Conservation (phyloP, 1,140 invertebrate genomes). For the Leptinotarsa undecemlineata region DNA sequence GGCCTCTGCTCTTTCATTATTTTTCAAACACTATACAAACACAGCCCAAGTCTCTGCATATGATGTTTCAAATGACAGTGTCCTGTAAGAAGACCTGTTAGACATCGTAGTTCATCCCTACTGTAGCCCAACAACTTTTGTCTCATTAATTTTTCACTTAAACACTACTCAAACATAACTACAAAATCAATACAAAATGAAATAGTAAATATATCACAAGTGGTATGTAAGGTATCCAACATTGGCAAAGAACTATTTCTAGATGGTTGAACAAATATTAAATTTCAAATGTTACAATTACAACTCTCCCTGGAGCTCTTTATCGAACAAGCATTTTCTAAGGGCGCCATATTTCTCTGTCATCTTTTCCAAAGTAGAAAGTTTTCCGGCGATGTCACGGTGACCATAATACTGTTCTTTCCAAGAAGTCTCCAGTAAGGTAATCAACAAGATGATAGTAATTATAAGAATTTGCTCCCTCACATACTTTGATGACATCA, state of each 20-base stretch:
- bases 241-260: slow-evolving; percentile 11
- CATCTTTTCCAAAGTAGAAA: slow-evolving; percentile 80
- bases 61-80: too few relatives aligned
- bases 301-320: slow-evolving; percentile 61
- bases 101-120: too few relatives aligned
- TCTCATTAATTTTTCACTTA: not conserved
- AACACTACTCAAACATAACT: not conserved
- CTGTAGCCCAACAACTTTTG: too few relatives aligned
- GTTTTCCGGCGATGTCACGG: slow-evolving; percentile 78
- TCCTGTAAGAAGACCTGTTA: too few relatives aligned
- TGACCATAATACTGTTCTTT: slow-evolving; percentile 88
- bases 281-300: not conserved
- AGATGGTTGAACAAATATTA: not conserved
- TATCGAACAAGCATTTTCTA: slow-evolving; percentile 87
- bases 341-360: slow-evolving; percentile 64
- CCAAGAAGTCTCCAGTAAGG: slow-evolving; percentile 81
- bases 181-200: slow-evolving; percentile 18
- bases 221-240: slow-evolving; percentile 1
- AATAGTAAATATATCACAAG: slow-evolving; percentile 17
- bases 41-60: too few relatives aligned
- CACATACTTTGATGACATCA: slow-evolving; percentile 70
- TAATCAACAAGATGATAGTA: slow-evolving; percentile 90
- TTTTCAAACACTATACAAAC: too few relatives aligned
- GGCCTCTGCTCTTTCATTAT: too few relatives aligned
- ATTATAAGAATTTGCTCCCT: slow-evolving; percentile 63